phyloP scores from a whole-genome alignment of 2,113 vertebrate species.

The Chauna torquata region DNA sequence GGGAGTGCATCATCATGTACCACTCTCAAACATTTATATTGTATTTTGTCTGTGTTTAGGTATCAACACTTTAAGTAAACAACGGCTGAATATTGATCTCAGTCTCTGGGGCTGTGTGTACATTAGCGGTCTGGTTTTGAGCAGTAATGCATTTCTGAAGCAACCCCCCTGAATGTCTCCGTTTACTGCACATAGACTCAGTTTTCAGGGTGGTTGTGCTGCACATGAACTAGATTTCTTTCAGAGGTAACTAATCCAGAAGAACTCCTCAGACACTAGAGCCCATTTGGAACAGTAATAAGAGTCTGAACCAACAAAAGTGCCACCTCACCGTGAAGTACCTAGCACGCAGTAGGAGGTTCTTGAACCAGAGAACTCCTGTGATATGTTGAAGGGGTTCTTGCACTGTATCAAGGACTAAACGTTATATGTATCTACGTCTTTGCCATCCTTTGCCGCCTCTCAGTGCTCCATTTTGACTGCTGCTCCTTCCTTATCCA shows the following conservation, averaged over 20 bases:
- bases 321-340: background rate
- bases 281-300: background rate
- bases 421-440: background rate
- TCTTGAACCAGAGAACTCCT: background rate
- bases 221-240: fast-evolving
- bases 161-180: background rate
- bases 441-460: background rate
- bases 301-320: background rate
- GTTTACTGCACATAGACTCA: background rate
- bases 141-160: background rate
- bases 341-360: background rate
- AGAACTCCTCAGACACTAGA: background rate
- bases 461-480: background rate
- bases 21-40: background rate
- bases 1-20: background rate
- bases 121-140: background rate
- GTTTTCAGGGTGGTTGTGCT: background rate
- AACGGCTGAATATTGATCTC: background rate
- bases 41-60: background rate
- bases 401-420: background rate
- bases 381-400: background rate
- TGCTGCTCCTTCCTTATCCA: background rate
- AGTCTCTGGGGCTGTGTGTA: background rate
- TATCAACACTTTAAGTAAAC: slow-evolving; percentile 23
- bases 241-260: background rate